Evolutionary conservation across 2,888 invertebrate species (phyloP).

Genomic region (Erebia epiphron): DNA sequence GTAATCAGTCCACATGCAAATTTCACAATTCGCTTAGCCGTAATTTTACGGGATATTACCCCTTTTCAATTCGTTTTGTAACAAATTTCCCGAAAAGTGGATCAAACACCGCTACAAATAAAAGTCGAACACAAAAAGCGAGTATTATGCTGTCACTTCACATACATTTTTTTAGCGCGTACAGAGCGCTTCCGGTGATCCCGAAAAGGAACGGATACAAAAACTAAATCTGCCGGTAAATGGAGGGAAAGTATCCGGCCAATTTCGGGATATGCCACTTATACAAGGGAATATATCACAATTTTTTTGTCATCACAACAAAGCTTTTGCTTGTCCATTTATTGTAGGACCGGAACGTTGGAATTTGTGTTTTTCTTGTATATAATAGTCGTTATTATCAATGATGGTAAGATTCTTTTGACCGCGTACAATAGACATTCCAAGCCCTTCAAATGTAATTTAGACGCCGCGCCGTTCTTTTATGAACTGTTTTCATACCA

Average conservation of each 20-base stretch:
- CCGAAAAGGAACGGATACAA: slow-evolving; percentile 39
- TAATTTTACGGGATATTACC: background rate
- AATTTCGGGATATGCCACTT: slow-evolving; percentile 38
- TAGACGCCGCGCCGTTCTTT: too few relatives aligned
- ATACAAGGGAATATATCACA: slow-evolving; percentile 35
- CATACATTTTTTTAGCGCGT: slow-evolving; percentile 36
- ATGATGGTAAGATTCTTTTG: background rate
- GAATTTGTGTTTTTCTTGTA: background rate
- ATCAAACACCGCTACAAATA: slow-evolving; percentile 4
- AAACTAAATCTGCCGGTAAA: slow-evolving; percentile 43
- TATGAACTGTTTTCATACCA: too few relatives aligned
- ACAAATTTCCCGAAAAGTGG: slow-evolving; percentile 1
- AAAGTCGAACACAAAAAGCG: slow-evolving; percentile 10
- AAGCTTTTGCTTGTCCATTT: slow-evolving; percentile 37
- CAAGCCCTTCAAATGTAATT: background rate
- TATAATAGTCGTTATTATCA: background rate
- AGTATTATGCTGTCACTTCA: slow-evolving; percentile 24
- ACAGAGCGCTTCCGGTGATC: slow-evolving; percentile 35
- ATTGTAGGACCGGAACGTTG: background rate
- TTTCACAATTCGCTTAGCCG: background rate
- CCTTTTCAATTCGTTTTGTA: background rate
- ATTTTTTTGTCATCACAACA: slow-evolving; percentile 34
- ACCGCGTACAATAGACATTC: background rate
- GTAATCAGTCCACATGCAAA: background rate
- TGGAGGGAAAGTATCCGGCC: slow-evolving; percentile 39